Evolutionary conservation across 2,113 vertebrate genomes (phyloP), one percentile per base, ranked within the genome.

Genomic region (Corythornis cristatus): DNA sequence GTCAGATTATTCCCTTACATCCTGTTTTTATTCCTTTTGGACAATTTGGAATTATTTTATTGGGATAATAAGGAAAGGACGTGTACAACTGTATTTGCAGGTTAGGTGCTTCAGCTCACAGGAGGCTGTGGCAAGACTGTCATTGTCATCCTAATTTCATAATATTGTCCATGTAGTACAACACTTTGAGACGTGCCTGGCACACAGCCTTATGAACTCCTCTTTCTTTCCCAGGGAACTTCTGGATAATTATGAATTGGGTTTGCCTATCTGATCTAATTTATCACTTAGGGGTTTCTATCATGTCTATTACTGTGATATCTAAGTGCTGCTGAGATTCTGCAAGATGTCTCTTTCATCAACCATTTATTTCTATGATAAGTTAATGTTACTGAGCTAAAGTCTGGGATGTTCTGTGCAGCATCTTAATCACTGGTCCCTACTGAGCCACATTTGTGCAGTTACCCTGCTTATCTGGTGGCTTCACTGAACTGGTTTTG

Each of bases 221-320:
- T 31, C 29, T 93, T 86, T 95, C 72, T 91, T 29, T 95, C 85
- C 82, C 40, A 61, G 75, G 85, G 93, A 95, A 93, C 72, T 83
- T 85, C 51, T 88, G 43, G 26, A 51, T 89, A 95, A 93, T 96
- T 91, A 91, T 15, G 9, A 48, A 18, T 83, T 91, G 53, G 26
- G 74, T 82, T 79, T 92, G 71, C 43, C 86, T 96, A 94, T 94
- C 91, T 95, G 75, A 94, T 95, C 79, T 89, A 93, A 87, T 91
- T 87, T 95, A 89, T 96, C 82, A 92, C 83, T 96, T 92, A 88
- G n/a, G 60, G 75, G 72, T 71, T 93, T 95, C 56, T 93, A 91
- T 93, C 53, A 65, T 83, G 80, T 56, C 86, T 93, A 53, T 96
- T 93, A 86, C 64, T 53, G 60, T 91, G 67, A 33, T 93, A 71